Conservation (phyloP, 2,888 invertebrate species). For the Ptilodon capucinus region DNA sequence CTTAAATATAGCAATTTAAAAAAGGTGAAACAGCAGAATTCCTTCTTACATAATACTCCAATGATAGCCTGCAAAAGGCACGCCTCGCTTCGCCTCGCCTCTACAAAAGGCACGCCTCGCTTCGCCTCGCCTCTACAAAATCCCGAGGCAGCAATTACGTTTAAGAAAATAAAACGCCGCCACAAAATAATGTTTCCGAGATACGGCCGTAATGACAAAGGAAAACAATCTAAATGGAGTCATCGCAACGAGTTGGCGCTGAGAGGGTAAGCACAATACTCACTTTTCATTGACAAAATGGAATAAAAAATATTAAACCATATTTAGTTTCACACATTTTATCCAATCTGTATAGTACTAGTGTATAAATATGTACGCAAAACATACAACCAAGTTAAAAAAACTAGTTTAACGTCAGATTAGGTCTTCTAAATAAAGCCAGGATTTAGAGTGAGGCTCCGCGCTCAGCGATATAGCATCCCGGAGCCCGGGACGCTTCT, state of each 20-base stretch:
- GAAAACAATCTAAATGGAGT: constrained; percentile 38
- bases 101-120: background rate
- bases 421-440: background rate
- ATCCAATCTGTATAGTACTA: no score
- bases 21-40: no score
- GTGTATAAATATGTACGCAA: no score
- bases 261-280: background rate
- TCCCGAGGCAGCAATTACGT: constrained; percentile 10
- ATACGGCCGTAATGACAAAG: constrained; percentile 31
- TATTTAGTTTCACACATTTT: no score
- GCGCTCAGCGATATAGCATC: background rate
- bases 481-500: background rate
- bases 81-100: background rate
- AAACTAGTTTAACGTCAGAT: background rate
- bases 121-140: background rate
- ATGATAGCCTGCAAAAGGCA: background rate
- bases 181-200: constrained; percentile 6
- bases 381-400: no score
- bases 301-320: no score
- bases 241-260: constrained; percentile 26
- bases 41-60: background rate
- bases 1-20: no score
- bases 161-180: constrained; percentile 15
- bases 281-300: no score
- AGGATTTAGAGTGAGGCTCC: background rate